phyloP scores from a whole-genome alignment of 2,797 vertebrate species.

The Tauraco hartlaubi region DNA sequence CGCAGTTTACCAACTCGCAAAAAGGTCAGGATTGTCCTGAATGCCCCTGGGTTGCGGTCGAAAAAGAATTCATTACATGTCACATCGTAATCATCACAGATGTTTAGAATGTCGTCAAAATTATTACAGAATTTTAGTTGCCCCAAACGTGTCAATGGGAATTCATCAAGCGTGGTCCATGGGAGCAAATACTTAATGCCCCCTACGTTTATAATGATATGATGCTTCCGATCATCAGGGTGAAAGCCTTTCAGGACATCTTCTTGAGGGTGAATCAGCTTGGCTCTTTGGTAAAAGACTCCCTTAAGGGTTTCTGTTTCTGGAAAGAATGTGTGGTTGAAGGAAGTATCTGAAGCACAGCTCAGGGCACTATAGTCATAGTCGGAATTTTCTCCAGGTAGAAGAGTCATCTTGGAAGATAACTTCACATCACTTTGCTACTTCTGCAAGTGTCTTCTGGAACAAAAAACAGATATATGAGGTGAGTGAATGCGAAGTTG shows the following conservation, averaged over 20 bases:
- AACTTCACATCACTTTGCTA: conserved; percentile 85
- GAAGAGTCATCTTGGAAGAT: conserved; percentile 91
- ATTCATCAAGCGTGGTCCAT: conserved; percentile 96
- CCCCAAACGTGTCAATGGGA: conserved; percentile 93
- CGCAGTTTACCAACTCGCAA: conserved; percentile 94
- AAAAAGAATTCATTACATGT: conserved; percentile 97
- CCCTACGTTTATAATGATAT: conserved; percentile 96
- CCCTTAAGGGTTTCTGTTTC: conserved; percentile 91
- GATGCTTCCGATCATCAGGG: conserved; percentile 84
- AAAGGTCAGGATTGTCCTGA: conserved; percentile 95
- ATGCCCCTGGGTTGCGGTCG: conserved; percentile 95
- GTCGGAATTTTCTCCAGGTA: conserved; percentile 96
- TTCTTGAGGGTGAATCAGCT: conserved; percentile 80
- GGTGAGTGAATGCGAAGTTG: background rate
- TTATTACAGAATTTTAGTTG: conserved; percentile 93
- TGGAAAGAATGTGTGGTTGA: conserved; percentile 86
- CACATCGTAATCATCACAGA: conserved; percentile 97
- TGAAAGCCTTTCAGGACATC: conserved; percentile 60
- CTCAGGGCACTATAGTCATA: conserved; percentile 97
- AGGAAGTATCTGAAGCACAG: conserved; percentile 91
- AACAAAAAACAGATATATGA: background rate
- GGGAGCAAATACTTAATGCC: conserved; percentile 95
- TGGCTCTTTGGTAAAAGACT: conserved; percentile 93
- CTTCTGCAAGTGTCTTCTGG: conserved; percentile 50
- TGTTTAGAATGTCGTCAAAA: conserved; percentile 94